Base-by-base conservation (phyloP, 2,797 vertebrate species). In the Gephyroberyx darwinii region DNA sequence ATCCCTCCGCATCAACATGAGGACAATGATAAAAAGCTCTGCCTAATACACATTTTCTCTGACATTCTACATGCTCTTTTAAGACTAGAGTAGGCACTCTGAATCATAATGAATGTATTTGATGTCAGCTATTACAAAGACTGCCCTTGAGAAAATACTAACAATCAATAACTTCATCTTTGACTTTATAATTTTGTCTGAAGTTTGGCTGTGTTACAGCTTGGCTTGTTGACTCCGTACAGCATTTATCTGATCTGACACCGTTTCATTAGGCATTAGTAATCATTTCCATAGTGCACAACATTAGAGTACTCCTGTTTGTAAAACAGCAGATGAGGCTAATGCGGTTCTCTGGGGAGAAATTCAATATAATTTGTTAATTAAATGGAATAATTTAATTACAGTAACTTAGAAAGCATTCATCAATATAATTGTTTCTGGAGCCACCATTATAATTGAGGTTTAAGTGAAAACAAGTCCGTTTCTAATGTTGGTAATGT, bases 361-460 rank as follows among this genome's bases (percentile, higher is more conserved):
- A 93, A 92, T 94, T 94, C 92, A 91, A 93, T 93, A 93, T 94
- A 91, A 94, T 94, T 93, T 76, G 91, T 94, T 94, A 94, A 95
- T 95, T 94, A 94, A 94, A 94, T 93, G 89, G 92, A 94, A 93
- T 94, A 94, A 94, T 95, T 94, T 93, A 93, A 95, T 94, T 94
- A 94, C 92, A 92, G 92, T 91, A 94, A 93, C 91, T 94, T 90
- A 82, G 88, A 93, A 93, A 92, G 90, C 91, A 93, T 94, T 93
- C 91, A 94, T 95, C 94, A 94, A 92, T 93, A 92, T 94, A 94
- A 94, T 93, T 93, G 92, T 94, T 94, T 93, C 90, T 91, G 86
- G 86, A 92, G 92, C 86, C 88, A 85, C 78, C 82, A 69, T 90
- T 92, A 88, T 94, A 94, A 94, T 94, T 93, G 92, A 94, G 91